Conservation (phyloP, 1,140 invertebrate species). For the Macrobrachium nipponense region DNA sequence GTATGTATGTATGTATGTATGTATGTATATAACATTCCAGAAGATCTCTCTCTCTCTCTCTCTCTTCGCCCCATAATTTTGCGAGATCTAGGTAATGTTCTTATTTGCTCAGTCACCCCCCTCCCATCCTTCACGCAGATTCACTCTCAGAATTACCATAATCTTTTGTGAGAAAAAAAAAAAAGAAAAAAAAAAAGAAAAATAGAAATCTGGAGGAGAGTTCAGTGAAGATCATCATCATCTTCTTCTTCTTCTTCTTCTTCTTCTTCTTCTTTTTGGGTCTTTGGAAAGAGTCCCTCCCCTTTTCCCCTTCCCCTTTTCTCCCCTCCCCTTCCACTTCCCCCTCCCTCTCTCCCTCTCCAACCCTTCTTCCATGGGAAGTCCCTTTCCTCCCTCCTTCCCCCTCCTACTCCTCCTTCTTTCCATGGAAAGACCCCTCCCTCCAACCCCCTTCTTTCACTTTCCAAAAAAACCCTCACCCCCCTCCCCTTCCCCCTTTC, state of each 20-base stretch:
- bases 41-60: neutral
- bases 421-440: neutral
- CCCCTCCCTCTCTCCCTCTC: neutral
- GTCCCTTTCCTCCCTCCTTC: neutral
- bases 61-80: neutral
- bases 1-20: neutral
- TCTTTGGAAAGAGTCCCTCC: neutral
- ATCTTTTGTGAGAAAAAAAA: conserved; percentile 14
- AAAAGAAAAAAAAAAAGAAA: conserved; percentile 19
- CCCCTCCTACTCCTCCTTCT: neutral
- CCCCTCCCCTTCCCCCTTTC: neutral
- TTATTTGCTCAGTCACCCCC: conserved; percentile 42
- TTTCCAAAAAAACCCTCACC: too few relatives aligned
- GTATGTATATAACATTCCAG: neutral
- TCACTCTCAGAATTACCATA: conserved; percentile 33
- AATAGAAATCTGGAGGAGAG: conserved; percentile 7
- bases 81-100: conserved; percentile 51
- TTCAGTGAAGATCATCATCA: conserved; percentile 2
- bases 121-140: conserved; percentile 39
- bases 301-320: neutral
- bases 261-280: conserved; percentile 10
- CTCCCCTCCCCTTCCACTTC: neutral
- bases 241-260: conserved; percentile 8
- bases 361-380: neutral
- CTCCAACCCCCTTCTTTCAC: neutral